Conservation (phyloP, 2,888 invertebrate species). For the Melanostoma scalare region DNA sequence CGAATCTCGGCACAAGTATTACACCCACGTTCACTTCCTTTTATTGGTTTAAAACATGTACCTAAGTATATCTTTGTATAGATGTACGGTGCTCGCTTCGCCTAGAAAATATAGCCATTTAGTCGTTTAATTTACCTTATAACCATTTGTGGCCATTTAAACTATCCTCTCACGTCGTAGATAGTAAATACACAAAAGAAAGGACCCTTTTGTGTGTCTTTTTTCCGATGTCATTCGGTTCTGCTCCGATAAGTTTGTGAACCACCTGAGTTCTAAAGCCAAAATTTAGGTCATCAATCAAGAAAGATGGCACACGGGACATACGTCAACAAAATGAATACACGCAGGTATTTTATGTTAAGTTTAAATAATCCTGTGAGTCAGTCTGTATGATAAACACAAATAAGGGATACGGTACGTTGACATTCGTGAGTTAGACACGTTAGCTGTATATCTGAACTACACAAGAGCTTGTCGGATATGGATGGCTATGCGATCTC, state of each 20-base stretch:
- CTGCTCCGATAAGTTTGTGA: conserved; percentile 54
- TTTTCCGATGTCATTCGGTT: conserved; percentile 9
- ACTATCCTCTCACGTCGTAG: conserved; percentile 1
- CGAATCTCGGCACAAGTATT: conserved; percentile 45
- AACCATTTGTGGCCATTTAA: conserved; percentile 36
- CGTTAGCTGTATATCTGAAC: conserved; percentile 6
- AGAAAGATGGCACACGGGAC: conserved; percentile 52
- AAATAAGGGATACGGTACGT: conserved; percentile 23
- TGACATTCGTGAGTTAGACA: conserved; percentile 27
- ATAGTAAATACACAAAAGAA: background rate
- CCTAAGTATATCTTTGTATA: background rate
- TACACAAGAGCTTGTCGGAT: background rate
- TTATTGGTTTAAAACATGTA: background rate
- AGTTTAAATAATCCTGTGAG: conserved; percentile 14
- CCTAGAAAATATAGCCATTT: conserved; percentile 51
- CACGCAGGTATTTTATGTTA: conserved; percentile 18
- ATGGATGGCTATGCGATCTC: conserved; percentile 6
- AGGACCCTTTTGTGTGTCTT: conserved; percentile 6
- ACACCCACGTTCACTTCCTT: conserved; percentile 13
- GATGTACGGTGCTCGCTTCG: background rate
- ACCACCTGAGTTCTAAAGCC: conserved; percentile 55
- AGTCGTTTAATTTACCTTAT: conserved; percentile 57
- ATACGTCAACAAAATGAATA: conserved; percentile 11
- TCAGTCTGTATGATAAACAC: conserved; percentile 1
- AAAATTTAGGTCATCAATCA: conserved; percentile 63